Evolutionary conservation across 1,140 invertebrate genomes (phyloP), one percentile per base, ranked within the genome.

Genomic region (Halesus radiatus): DNA sequence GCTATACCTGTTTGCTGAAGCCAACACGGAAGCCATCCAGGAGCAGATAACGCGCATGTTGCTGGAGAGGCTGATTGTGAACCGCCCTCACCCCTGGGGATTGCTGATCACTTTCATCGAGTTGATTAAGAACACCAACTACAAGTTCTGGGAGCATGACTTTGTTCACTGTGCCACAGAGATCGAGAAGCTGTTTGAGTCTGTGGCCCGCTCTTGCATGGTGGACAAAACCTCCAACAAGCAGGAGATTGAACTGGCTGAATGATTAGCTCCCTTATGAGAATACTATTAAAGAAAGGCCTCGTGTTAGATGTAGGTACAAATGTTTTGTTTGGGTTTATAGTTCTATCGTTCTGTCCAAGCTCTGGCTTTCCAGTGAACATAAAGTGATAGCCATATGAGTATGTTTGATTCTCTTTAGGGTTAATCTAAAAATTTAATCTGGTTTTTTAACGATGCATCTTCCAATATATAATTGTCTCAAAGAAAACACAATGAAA

Each of bases 101-200:
- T 89, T 99, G 10, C 91, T 99, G 6, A 98, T 99, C 64, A 99
- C 99, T 0, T 99, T 99, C 88, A 99, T 99, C 84, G 98, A 99
- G 89, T 92, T 99, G 18, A 99, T 99, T 84, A 99, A 99, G 86
- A 99, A 99, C 90, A 97, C 96, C 13, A 94, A 94, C n/a, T 99
- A 99, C 90, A 98, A 99, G 88, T 99, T 99, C 89, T 99, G 98
- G 98, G 94, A 94, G 73, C 98, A 99, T 86, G 98, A 99, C 83
- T 99, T 99, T 91, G 98, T 99, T 0, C 96, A 98, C 86, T 99
- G 98, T 90, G 98, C 98, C 29, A 98, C 98, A 8, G 98, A 99
- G 90, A 99, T 99, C 86, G 97, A 98, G 90, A 99, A 99, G 86
- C 90, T 98, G 82, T 98, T 98, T 88, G 97, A 98, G 86, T 97